phyloP scores from a whole-genome alignment of 1,140 invertebrate genomes.

The Mya arenaria region DNA sequence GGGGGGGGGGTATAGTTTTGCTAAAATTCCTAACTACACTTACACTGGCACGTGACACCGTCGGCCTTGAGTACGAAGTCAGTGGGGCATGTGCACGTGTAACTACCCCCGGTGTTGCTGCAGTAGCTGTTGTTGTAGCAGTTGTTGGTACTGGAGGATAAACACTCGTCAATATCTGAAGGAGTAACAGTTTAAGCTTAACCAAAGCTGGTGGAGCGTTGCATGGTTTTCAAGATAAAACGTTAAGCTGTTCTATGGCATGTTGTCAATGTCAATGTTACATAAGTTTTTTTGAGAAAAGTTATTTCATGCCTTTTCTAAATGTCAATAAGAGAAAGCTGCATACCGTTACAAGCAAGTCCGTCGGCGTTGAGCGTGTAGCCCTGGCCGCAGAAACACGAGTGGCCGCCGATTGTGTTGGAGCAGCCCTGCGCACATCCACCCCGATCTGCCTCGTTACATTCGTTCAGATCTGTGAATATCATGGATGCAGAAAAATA shows the following conservation, averaged over 20 bases:
- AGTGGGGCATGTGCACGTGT: slow-evolving; percentile 83
- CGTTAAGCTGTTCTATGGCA: too few species aligned
- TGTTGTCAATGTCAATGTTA: too few species aligned
- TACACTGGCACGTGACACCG: slow-evolving; percentile 80
- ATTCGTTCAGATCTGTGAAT: slow-evolving; percentile 55
- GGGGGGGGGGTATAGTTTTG: too few species aligned
- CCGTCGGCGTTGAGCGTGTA: slow-evolving; percentile 28
- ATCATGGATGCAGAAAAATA: too few species aligned
- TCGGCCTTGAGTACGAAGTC: slow-evolving; percentile 83
- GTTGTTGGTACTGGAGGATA: slow-evolving; percentile 1
- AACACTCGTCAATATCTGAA: slow-evolving; percentile 84
- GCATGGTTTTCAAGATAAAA: too few species aligned
- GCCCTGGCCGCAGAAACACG: slow-evolving; percentile 42
- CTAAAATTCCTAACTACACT: too few species aligned
- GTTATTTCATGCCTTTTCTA: too few species aligned
- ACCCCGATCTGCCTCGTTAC: background rate
- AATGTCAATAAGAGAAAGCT: too few species aligned
- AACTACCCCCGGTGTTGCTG: slow-evolving; percentile 83
- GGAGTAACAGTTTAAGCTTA: too few species aligned
- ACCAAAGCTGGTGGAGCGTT: too few species aligned
- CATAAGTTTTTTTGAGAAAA: too few species aligned
- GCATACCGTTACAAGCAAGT: slow-evolving; percentile 37
- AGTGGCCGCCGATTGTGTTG: slow-evolving; percentile 32
- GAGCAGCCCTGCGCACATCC: slow-evolving; percentile 35
- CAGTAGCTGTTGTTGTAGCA: slow-evolving; percentile 73